A percentile compares a stretch with the other conserved stretches of the same genome.
These are phyloP conservation scores for Thalpophila matura DNA, from an alignment of 2,888 invertebrate species.

Conservation along the genomic window DNA sequence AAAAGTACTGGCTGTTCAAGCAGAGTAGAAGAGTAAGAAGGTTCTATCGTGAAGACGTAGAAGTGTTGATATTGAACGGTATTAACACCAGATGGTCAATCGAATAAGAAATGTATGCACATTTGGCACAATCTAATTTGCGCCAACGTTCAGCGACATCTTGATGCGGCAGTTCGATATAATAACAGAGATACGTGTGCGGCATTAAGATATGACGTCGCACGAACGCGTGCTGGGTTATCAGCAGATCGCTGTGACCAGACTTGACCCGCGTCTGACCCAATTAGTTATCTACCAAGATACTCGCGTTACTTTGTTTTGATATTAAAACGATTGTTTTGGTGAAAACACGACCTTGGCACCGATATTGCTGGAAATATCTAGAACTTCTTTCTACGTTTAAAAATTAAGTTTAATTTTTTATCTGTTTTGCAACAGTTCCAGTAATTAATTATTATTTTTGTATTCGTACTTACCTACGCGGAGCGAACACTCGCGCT, in stretches of 20 bases:
- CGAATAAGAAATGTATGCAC: slow-evolving; percentile 31
- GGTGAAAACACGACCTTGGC: slow-evolving; percentile 72
- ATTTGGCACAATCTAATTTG: slow-evolving; percentile 46
- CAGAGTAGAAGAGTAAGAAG: background rate
- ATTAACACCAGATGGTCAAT: slow-evolving; percentile 18
- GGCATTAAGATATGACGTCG: slow-evolving; percentile 73
- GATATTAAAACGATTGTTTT: slow-evolving; percentile 69
- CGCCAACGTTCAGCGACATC: slow-evolving; percentile 24
- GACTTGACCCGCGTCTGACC: slow-evolving; percentile 85
- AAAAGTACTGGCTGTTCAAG: background rate
- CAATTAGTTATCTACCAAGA: slow-evolving; percentile 82
- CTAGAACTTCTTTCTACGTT: background rate
- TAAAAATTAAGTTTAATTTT: background rate
- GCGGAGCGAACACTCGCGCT: background rate
- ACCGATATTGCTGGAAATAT: slow-evolving; percentile 48
- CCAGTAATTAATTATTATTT: slow-evolving; percentile 18
- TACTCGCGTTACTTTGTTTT: slow-evolving; percentile 70
- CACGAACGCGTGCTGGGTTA: slow-evolving; percentile 80
- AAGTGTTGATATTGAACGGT: background rate
- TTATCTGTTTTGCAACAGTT: slow-evolving; percentile 1
- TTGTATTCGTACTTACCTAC: slow-evolving; percentile 25
- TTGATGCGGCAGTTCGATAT: slow-evolving; percentile 49
- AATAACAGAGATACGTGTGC: slow-evolving; percentile 62
- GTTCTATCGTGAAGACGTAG: background rate
- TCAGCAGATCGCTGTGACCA: slow-evolving; percentile 79